Base-by-base conservation (phyloP, 2,113 vertebrate genomes). In the Electrona antarctica region DNA sequence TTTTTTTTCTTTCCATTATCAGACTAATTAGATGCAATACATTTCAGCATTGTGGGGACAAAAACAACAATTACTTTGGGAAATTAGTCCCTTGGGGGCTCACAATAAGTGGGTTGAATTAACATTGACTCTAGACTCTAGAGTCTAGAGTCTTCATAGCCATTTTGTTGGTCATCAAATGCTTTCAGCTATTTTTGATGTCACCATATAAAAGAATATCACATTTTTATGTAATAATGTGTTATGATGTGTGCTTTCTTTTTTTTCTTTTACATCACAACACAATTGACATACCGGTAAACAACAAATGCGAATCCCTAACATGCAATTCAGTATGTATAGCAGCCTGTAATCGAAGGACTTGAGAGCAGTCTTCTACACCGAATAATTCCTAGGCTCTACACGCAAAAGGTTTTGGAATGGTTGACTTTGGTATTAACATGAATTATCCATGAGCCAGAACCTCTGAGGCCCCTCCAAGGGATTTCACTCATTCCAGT, bases 371-470 rank as follows among this genome's bases (percentile, higher is more conserved):
- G 33, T 79, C 68, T 49, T 73, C 47, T 15, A 49, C 62, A 75
- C 14, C 47, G 21, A 15, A 49, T 78, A 72, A 68, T 80, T 78
- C 60, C 66, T 46, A 85, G 77, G 81, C 75, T 48, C 79, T 80
- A 85, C 87, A 41, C 58, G 68, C 80, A 74, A 75, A 84, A 81
- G 79, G 85, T 86, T 83, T 80, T 89, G 90, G 85, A 88, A 87
- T 67, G 52, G 72, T 69, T 85, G 87, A 86, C 85, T 86, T 71
- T 79, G 76, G 78, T 85, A 89, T 91, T 89, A 90, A 89, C 87
- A 90, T 91, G 90, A 91, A 89, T 90, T 89, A 91, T 89, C 83
- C 69, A 81, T 77, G 83, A 71, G 77, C 79, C 59, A 77, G 81
- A 52, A 65, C 89, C 84, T 80, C 55, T n/a, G n/a, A 63, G 85